phyloP scores from a whole-genome alignment of 2,888 invertebrate species.

The Trichopria drosophilae region DNA sequence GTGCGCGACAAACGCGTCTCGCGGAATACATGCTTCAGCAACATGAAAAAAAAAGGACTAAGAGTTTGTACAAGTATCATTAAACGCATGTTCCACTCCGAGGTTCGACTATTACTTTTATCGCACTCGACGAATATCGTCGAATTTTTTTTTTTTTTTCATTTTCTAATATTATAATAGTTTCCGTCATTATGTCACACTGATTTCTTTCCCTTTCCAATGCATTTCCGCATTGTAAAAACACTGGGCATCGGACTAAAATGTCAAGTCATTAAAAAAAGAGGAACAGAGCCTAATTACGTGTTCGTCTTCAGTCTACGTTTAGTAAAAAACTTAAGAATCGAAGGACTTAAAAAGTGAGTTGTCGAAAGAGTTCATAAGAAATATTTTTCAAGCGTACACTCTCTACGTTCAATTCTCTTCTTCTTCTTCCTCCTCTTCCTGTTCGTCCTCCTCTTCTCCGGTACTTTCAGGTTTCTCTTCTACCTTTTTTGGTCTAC shows the following conservation, averaged over 20 bases:
- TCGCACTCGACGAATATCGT: no score
- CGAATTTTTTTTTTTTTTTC: slow-evolving; percentile 16
- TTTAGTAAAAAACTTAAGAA: slow-evolving; percentile 21
- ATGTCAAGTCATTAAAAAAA: slow-evolving; percentile 21
- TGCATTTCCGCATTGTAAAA: slow-evolving; percentile 26
- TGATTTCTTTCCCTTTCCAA: slow-evolving; percentile 30
- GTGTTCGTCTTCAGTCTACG: slow-evolving; percentile 17
- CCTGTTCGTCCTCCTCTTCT: slow-evolving; percentile 56
- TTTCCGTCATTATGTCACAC: slow-evolving; percentile 15
- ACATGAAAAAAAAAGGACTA: no score
- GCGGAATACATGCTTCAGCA: no score
- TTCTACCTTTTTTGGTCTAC: slow-evolving; percentile 55
- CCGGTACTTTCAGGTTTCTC: slow-evolving; percentile 56
- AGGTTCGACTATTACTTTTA: no score
- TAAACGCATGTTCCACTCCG: no score
- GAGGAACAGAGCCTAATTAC: slow-evolving; percentile 28
- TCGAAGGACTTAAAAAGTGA: slow-evolving; percentile 20
- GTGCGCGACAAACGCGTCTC: slow-evolving; percentile 26
- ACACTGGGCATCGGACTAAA: slow-evolving; percentile 11
- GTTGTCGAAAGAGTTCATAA: slow-evolving; percentile 26
- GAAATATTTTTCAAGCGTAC: slow-evolving; percentile 16
- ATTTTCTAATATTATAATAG: slow-evolving; percentile 23
- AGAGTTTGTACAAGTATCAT: no score
- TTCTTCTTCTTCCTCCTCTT: slow-evolving; percentile 56
- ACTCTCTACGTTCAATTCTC: slow-evolving; percentile 46